Evolutionary conservation across 2,888 invertebrate genomes (phyloP), one percentile per base, ranked within the genome.

Genomic region (Dicyrtomina minuta): DNA sequence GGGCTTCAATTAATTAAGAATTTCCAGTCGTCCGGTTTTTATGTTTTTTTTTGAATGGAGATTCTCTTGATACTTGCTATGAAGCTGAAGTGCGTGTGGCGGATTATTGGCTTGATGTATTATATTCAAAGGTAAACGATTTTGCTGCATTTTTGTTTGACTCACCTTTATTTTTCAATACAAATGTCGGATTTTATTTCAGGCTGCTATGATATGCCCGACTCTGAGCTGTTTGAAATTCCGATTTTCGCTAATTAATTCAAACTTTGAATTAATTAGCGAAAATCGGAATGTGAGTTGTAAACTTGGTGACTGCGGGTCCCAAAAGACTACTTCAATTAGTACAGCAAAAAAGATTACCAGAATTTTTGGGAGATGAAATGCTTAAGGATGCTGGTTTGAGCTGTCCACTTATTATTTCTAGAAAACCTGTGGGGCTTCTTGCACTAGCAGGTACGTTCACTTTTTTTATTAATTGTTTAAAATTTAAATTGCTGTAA

Each of bases 341-440:
- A 96, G 96, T 15, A 99, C 98, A 0, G 99, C 99, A 0, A 96
- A 93, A n/a, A 81, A 85, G 99, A 65, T 83, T 99, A 74, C 96
- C 98, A 0, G 98, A 99, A 85, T 98, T 99, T 81, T 84, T 99
- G 27, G 98, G 98, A 0, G 96, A 97, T 82, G 93, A 98, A 83
- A 98, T 99, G 96, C 94, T 97, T 10, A 98, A 98, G 82, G 98
- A 99, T 83, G 96, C 96, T 1, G 99, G 99, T 0, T 84, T 99
- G 73, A 93, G 95, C 69, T 99, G 99, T 83, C 90, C 91, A 81
- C 97, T 92, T 81, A 91, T 99, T 74, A 98, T 99, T 80, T 93
- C 96, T 0, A 90, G 87, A 79, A 96, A 95, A 81, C 99, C 98
- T 0, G 93, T 75, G 93, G 92, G 0, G 87, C 92, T 0, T 93